Conservation (phyloP, 53 echinoderm and acorn worm genomes). For the Luidia sarsii region DNA sequence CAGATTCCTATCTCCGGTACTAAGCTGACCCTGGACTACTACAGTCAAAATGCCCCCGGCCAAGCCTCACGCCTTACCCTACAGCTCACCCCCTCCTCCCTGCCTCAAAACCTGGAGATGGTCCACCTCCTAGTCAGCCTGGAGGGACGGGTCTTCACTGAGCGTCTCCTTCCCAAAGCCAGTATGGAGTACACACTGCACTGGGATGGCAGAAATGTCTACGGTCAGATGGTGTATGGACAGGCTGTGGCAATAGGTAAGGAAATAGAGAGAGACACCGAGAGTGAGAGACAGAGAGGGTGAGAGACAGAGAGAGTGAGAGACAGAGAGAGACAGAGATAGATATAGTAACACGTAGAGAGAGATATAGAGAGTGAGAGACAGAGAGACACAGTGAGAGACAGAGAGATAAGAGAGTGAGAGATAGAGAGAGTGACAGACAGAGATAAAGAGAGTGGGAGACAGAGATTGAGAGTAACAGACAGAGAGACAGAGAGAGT, state of each 20-base stretch:
- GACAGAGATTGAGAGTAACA: too few relatives aligned
- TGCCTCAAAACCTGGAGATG: slow-evolving; percentile 70
- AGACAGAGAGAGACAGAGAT: too few relatives aligned
- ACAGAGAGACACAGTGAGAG: too few relatives aligned
- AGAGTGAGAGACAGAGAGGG: too few relatives aligned
- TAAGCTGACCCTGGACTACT: slow-evolving; percentile 78
- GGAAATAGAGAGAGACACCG: too few relatives aligned
- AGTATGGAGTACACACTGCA: slow-evolving; percentile 67
- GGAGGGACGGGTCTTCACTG: slow-evolving; percentile 63
- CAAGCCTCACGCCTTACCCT: slow-evolving; percentile 46
- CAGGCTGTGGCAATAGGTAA: slow-evolving; percentile 80
- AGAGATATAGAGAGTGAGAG: too few relatives aligned
- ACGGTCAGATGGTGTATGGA: slow-evolving; percentile 86
- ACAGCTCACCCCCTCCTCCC: slow-evolving; percentile 47
- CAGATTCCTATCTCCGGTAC: slow-evolving; percentile 74
- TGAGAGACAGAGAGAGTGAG: too few relatives aligned
- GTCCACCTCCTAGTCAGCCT: slow-evolving; percentile 80
- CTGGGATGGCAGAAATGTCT: slow-evolving; percentile 87
- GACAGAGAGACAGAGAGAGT: too few relatives aligned
- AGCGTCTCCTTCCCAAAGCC: slow-evolving; percentile 64
- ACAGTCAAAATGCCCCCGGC: slow-evolving; percentile 73
- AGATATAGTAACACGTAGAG: too few relatives aligned
- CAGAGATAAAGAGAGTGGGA: too few relatives aligned
- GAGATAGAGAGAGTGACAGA: too few relatives aligned
- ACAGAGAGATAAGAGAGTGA: too few relatives aligned